These are phyloP conservation scores for Heterohyrax brucei DNA, from an alignment of 2,797 vertebrate species.

Conservation along the genomic window DNA sequence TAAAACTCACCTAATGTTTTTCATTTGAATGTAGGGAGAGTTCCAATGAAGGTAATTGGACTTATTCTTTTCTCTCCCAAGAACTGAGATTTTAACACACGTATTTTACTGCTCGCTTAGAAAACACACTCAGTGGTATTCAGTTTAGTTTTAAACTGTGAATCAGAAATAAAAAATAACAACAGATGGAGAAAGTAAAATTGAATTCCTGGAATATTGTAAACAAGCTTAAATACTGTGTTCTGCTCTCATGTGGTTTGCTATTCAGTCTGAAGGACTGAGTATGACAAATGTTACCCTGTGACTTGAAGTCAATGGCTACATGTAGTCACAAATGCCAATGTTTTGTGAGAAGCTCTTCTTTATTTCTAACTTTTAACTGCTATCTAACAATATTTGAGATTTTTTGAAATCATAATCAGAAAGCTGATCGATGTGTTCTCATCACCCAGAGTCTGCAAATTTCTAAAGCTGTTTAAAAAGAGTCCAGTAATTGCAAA, in stretches of 20 bases:
- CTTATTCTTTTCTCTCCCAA: slow-evolving; percentile 37
- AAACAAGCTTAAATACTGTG: slow-evolving; percentile 79
- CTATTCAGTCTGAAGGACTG: slow-evolving; percentile 20
- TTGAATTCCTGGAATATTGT: slow-evolving; percentile 73
- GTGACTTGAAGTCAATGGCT: not conserved
- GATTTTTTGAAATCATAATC: not conserved
- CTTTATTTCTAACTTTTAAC: not conserved
- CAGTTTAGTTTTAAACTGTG: slow-evolving; percentile 73
- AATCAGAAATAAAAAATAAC: slow-evolving; percentile 79
- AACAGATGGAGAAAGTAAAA: slow-evolving; percentile 84
- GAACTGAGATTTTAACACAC: slow-evolving; percentile 60
- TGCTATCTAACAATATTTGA: not conserved
- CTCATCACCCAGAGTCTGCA: not conserved
- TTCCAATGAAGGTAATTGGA: slow-evolving; percentile 40
- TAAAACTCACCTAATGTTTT: slow-evolving; percentile 67
- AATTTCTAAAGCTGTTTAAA: slow-evolving; percentile 11
- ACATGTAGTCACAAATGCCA: not conserved
- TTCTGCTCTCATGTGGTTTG: slow-evolving; percentile 11
- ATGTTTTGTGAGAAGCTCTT: not conserved
- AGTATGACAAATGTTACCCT: slow-evolving; percentile 16
- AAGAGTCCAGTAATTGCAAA: not conserved
- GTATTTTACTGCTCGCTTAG: slow-evolving; percentile 44
- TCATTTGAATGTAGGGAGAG: slow-evolving; percentile 74
- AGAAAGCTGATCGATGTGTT: not conserved
- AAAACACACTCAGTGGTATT: slow-evolving; percentile 68